Evolutionary conservation across 2,797 vertebrate genomes (phyloP).

Genomic region (Petrocephalus sullivani): DNA sequence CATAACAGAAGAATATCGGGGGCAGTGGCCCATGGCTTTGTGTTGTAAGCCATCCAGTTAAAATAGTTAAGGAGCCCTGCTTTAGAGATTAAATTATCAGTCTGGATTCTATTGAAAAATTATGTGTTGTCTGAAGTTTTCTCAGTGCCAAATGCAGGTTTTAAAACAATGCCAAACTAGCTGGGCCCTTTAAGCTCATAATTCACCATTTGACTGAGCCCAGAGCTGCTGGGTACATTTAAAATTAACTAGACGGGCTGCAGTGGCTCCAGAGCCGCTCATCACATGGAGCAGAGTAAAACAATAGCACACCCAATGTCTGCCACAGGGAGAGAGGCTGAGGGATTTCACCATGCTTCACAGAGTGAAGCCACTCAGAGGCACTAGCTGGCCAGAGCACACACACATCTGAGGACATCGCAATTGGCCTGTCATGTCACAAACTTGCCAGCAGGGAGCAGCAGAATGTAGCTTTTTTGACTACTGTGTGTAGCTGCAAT

Average conservation of each 20-base stretch:
- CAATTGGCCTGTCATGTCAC: background rate
- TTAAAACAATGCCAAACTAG: background rate
- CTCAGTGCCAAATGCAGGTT: background rate
- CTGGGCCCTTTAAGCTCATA: background rate
- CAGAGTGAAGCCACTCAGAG: background rate
- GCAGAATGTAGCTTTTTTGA: background rate
- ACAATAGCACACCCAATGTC: background rate
- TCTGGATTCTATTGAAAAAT: background rate
- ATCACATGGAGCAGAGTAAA: background rate
- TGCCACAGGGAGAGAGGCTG: background rate
- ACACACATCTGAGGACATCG: background rate
- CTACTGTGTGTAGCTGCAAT: background rate
- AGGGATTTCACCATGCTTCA: background rate
- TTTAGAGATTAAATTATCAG: background rate
- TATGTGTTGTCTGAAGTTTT: background rate
- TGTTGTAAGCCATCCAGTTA: background rate
- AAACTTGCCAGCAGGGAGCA: slow-evolving; percentile 5
- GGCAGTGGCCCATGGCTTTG: background rate
- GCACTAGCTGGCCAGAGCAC: background rate
- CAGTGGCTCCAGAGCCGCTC: background rate
- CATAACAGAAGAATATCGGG: background rate
- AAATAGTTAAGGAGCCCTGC: background rate
- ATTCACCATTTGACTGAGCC: background rate
- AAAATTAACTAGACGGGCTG: background rate
- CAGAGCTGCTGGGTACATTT: background rate